Evolutionary conservation across 2,888 invertebrate species (phyloP).

Genomic region (Pandemis corylana): DNA sequence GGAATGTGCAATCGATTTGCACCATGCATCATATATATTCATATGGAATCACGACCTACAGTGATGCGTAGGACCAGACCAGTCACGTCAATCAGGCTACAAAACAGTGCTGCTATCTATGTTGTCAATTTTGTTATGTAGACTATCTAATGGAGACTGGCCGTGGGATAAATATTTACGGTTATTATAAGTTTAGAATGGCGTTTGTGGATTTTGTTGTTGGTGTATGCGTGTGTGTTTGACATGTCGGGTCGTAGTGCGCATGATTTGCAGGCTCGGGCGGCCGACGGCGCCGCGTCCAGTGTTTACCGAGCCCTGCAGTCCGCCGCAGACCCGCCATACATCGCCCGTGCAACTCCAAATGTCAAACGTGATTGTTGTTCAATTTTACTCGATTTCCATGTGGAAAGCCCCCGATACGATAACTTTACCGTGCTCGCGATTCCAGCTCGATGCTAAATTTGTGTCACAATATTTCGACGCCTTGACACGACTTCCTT

Average conservation of each 20-base stretch:
- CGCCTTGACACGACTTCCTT: slow-evolving; percentile 13
- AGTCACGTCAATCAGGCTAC: slow-evolving; percentile 84
- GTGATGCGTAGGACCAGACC: slow-evolving; percentile 75
- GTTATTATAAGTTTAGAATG: slow-evolving; percentile 74
- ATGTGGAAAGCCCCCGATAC: slow-evolving; percentile 47
- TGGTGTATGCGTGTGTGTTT: slow-evolving; percentile 60
- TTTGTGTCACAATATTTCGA: slow-evolving; percentile 4
- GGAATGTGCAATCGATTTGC: slow-evolving; percentile 52
- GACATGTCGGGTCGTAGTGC: slow-evolving; percentile 40
- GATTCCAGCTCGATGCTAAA: slow-evolving; percentile 2
- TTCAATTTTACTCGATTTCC: slow-evolving; percentile 57
- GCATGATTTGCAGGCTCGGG: slow-evolving; percentile 41
- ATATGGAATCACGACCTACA: slow-evolving; percentile 52
- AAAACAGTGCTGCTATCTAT: slow-evolving; percentile 90
- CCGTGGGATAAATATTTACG: slow-evolving; percentile 87
- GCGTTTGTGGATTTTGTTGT: slow-evolving; percentile 54
- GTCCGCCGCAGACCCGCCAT: slow-evolving; percentile 75
- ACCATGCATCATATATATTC: slow-evolving; percentile 54
- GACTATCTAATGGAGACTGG: slow-evolving; percentile 87
- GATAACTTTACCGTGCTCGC: slow-evolving; percentile 42
- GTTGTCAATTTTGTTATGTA: slow-evolving; percentile 89
- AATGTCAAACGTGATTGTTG: slow-evolving; percentile 79
- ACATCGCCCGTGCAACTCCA: slow-evolving; percentile 79
- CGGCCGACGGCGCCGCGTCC: slow-evolving; percentile 42
- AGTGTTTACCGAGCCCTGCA: slow-evolving; percentile 56